Evolutionary conservation across 2,113 vertebrate genomes (phyloP).

Genomic region (Heptranchias perlo): DNA sequence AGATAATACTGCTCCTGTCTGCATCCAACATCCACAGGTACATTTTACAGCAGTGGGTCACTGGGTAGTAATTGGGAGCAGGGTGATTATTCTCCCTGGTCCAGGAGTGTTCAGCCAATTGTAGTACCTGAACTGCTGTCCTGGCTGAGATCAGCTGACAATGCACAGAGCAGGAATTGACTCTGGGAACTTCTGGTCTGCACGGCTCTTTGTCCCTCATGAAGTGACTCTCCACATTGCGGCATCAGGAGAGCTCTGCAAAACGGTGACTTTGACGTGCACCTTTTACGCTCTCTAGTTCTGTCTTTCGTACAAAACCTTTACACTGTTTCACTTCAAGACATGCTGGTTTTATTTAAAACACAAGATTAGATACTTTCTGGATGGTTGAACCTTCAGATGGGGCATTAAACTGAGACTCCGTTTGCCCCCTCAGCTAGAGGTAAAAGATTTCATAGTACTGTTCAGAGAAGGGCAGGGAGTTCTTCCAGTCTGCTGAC

Average conservation of each 20-base stretch:
- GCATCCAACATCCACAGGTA: not conserved
- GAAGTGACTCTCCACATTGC: not conserved
- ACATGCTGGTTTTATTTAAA: not conserved
- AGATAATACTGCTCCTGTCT: not conserved
- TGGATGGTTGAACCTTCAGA: too few species aligned
- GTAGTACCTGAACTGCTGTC: not conserved
- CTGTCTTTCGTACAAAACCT: not conserved
- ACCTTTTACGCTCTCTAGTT: not conserved
- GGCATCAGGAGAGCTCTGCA: not conserved
- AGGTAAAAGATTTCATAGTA: not conserved
- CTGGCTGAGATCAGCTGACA: not conserved
- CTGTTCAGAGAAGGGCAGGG: not conserved
- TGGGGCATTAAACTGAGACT: not conserved
- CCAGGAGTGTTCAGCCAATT: not conserved
- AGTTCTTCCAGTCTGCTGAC: not conserved
- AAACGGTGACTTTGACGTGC: not conserved
- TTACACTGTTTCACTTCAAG: not conserved
- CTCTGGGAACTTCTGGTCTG: not conserved
- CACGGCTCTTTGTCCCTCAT: not conserved
- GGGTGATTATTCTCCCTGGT: not conserved
- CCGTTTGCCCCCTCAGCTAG: not conserved
- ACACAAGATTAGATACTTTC: not conserved
- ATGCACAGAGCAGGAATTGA: not conserved
- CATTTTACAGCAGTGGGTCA: not conserved
- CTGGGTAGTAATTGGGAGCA: not conserved